These are phyloP conservation scores for Pangasius sanitwongsei DNA, from an alignment of 2,797 vertebrate genomes.

Conservation along the genomic window DNA sequence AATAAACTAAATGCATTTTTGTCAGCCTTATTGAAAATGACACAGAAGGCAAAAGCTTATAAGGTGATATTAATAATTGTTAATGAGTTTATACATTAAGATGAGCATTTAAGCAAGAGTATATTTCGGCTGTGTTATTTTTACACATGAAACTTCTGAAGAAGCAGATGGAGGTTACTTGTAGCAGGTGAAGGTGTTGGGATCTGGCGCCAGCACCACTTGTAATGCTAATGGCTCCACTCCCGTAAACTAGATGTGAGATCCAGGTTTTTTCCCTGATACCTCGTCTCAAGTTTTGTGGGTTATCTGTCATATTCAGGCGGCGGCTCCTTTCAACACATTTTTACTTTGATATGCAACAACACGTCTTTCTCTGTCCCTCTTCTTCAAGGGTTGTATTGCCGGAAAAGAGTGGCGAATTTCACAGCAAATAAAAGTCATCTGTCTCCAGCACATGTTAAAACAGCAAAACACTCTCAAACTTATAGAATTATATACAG, in stretches of 20 bases:
- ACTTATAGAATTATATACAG: neutral
- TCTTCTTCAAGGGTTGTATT: constrained; percentile 79
- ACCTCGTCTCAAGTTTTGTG: constrained; percentile 78
- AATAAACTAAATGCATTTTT: neutral
- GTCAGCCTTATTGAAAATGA: neutral
- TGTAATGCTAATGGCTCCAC: constrained; percentile 82
- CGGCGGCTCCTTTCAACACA: constrained; percentile 85
- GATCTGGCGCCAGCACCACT: constrained; percentile 73
- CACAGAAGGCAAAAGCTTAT: too few species aligned
- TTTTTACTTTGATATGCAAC: constrained; percentile 91
- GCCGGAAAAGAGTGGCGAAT: constrained; percentile 81
- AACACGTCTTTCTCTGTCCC: constrained; percentile 76
- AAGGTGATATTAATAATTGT: neutral
- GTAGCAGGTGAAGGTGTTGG: constrained; percentile 65
- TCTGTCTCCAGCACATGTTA: constrained; percentile 59
- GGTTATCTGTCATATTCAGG: constrained; percentile 86
- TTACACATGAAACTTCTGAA: neutral
- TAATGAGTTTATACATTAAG: neutral
- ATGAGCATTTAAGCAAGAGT: too few species aligned
- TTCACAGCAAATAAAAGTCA: constrained; percentile 81
- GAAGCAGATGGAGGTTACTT: constrained; percentile 38
- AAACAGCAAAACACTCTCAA: constrained; percentile 12
- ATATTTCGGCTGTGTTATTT: neutral
- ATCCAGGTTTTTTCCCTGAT: constrained; percentile 72
- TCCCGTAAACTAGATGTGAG: constrained; percentile 80